phyloP scores from a whole-genome alignment of 64 coral and sea anemone genomes.

The Montipora sp. region DNA sequence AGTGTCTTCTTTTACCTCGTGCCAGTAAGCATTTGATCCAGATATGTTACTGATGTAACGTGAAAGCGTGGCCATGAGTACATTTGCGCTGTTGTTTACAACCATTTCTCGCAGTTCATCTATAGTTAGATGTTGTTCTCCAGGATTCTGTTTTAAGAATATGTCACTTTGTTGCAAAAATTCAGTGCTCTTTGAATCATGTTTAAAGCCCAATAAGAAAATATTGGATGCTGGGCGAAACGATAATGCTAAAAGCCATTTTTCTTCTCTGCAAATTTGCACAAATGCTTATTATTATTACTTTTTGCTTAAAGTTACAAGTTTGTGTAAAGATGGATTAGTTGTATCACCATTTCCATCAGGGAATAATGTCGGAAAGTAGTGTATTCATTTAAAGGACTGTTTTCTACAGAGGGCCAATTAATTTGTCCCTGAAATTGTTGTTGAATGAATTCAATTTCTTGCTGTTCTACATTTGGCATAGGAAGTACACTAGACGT shows the following conservation, averaged over 20 bases:
- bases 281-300: constrained; percentile 47
- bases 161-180: constrained; percentile 43
- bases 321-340: constrained; percentile 35
- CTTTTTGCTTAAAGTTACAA: constrained; percentile 55
- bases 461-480: constrained; percentile 41
- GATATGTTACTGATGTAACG: constrained; percentile 31
- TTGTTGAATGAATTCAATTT: constrained; percentile 50
- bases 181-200: constrained; percentile 45
- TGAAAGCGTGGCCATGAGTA: constrained; percentile 23
- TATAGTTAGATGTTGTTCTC: constrained; percentile 33
- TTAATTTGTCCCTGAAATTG: constrained; percentile 43
- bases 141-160: constrained; percentile 52
- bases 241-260: constrained; percentile 21
- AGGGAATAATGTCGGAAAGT: constrained; percentile 60
- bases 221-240: constrained; percentile 43
- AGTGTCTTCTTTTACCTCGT: constrained; percentile 39
- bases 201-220: constrained; percentile 56
- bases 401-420: constrained; percentile 50
- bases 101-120: constrained; percentile 35
- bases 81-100: constrained; percentile 12
- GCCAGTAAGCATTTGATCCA: constrained; percentile 50
- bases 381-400: constrained; percentile 66
- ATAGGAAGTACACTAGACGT: constrained; percentile 70
- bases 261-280: constrained; percentile 56
- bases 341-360: constrained; percentile 59